These are phyloP conservation scores for Lagopus leucura DNA, from an alignment of 2,113 vertebrate species.

Conservation along the genomic window DNA sequence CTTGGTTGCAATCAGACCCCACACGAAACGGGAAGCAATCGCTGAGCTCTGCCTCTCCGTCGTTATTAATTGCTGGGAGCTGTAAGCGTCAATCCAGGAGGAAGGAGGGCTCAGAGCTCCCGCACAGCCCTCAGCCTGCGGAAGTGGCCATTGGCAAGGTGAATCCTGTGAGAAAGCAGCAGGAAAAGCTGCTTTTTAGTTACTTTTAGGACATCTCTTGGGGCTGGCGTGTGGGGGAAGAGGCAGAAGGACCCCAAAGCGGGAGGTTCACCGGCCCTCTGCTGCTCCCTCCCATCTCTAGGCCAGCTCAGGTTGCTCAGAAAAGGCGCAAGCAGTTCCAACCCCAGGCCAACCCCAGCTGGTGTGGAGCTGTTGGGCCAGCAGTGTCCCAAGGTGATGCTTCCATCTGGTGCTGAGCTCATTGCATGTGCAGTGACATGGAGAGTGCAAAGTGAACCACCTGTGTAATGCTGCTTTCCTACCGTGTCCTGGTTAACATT, in stretches of 20 bases:
- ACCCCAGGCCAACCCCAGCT: background rate
- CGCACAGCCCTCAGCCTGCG: fast-evolving
- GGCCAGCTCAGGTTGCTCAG: fast-evolving
- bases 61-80: fast-evolving
- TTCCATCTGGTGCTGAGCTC: background rate
- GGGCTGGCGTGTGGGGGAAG: background rate
- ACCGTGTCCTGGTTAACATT: background rate
- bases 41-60: background rate
- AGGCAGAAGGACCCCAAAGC: background rate
- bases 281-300: background rate
- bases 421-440: fast-evolving
- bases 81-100: fast-evolving
- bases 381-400: too few relatives aligned
- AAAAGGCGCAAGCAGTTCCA: background rate
- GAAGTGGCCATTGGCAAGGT: fast-evolving
- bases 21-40: fast-evolving
- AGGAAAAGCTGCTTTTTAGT: fast-evolving
- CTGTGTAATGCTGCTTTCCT: fast-evolving
- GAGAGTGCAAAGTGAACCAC: fast-evolving
- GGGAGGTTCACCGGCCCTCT: background rate
- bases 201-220: background rate
- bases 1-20: background rate
- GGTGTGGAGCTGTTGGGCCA: fast-evolving
- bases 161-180: fast-evolving
- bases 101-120: fast-evolving